Percentiles rank a stretch among this genome's conserved stretches.
Conservation (phyloP, 2,888 invertebrate genomes). For the Acronicta leporina region DNA sequence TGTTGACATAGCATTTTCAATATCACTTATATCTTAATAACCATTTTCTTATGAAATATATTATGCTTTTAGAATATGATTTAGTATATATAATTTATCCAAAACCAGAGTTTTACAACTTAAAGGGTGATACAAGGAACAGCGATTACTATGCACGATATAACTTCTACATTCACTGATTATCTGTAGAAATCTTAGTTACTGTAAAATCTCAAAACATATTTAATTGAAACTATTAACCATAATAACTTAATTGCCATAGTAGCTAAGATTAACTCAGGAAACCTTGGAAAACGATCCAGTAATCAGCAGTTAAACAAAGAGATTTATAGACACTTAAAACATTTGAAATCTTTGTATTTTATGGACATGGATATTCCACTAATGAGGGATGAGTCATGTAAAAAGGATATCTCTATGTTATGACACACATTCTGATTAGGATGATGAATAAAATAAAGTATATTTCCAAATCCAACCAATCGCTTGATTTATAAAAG, state of each 20-base stretch:
- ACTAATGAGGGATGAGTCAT: conserved; percentile 12
- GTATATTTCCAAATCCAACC: not conserved
- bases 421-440: too few species aligned
- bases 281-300: conserved; percentile 26
- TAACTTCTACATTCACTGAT: not conserved
- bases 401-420: not conserved
- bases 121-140: conserved; percentile 3
- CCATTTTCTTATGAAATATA: too few species aligned
- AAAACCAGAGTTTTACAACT: too few species aligned
- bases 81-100: too few species aligned
- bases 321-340: conserved; percentile 40
- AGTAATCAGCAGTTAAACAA: conserved; percentile 27
- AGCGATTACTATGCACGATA: not conserved
- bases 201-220: conserved; percentile 5
- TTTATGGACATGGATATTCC: conserved; percentile 10
- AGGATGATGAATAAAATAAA: too few species aligned
- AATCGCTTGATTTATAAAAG: not conserved
- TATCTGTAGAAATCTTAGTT: conserved; percentile 3
- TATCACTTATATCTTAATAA: too few species aligned
- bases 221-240: conserved; percentile 16
- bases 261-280: conserved; percentile 17
- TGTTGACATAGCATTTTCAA: not conserved
- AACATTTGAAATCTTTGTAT: conserved; percentile 16
- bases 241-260: conserved; percentile 14
- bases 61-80: too few species aligned